A percentile compares a stretch with the other conserved stretches of the same genome.
These are phyloP conservation scores for Dendroctonus ponderosae DNA, from an alignment of 1,140 invertebrate genomes.

Conservation along the genomic window DNA sequence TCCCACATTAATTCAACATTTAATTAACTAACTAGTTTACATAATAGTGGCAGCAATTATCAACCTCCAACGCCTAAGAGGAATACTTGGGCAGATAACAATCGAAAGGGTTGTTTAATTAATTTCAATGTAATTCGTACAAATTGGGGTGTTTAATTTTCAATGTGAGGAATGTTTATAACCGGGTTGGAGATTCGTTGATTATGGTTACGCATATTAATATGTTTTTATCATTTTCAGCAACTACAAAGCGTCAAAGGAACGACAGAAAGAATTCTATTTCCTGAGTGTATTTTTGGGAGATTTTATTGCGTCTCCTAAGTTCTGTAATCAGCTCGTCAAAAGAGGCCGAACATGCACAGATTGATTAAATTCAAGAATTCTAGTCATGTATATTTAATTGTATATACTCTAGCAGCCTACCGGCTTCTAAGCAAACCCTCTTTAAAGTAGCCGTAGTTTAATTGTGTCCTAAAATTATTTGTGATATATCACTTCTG, in stretches of 20 bases:
- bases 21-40: conserved; percentile 7
- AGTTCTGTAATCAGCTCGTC: conserved; percentile 72
- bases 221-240: conserved; percentile 56
- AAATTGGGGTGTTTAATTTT: conserved; percentile 10
- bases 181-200: no score
- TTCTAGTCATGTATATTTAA: no score
- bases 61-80: conserved; percentile 7
- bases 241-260: conserved; percentile 70
- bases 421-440: no score
- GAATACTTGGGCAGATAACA: conserved; percentile 6
- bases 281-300: conserved; percentile 79
- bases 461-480: no score
- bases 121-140: conserved; percentile 18
- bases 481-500: no score
- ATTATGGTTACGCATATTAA: not conserved
- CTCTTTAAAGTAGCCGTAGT: no score
- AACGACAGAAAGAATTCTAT: conserved; percentile 74
- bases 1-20: no score
- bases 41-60: conserved; percentile 16
- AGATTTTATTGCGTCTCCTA: conserved; percentile 74
- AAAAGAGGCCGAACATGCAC: conserved; percentile 62
- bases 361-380: conserved; percentile 34
- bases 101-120: conserved; percentile 14
- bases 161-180: no score
- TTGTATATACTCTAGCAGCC: no score